phyloP scores from a whole-genome alignment of 2,113 vertebrate genomes.

The Aptenodytes patagonicus region DNA sequence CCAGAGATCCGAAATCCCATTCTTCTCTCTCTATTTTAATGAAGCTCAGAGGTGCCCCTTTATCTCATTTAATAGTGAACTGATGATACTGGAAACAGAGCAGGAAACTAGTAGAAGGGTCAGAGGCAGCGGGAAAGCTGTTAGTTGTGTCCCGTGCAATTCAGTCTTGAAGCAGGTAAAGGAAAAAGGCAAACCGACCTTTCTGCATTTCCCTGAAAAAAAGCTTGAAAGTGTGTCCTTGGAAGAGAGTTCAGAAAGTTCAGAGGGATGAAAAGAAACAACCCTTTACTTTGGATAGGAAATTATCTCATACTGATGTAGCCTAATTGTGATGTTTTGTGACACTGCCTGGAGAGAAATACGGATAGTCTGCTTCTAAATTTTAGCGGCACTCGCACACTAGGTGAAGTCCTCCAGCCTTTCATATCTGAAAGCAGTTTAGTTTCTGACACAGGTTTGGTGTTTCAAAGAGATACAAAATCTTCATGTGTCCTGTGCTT shows the following conservation, averaged over 20 bases:
- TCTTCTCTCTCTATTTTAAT: conserved; percentile 67
- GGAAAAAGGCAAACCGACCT: neutral
- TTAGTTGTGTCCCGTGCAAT: conserved; percentile 76
- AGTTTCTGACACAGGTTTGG: neutral
- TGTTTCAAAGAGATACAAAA: neutral
- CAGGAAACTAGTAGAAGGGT: conserved; percentile 46
- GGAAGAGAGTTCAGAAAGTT: neutral
- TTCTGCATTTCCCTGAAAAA: neutral
- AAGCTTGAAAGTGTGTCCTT: neutral
- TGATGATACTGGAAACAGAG: conserved; percentile 70
- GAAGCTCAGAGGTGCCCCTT: conserved; percentile 63
- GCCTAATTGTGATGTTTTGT: neutral
- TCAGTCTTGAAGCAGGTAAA: conserved; percentile 72
- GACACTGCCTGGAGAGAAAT: neutral
- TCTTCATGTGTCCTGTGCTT: neutral
- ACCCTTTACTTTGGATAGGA: neutral
- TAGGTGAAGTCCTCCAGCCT: neutral
- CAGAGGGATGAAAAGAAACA: neutral
- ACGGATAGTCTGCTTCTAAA: neutral
- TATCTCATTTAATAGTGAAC: conserved; percentile 67
- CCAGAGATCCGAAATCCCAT: conserved; percentile 64
- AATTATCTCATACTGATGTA: neutral
- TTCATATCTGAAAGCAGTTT: neutral
- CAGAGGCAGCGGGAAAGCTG: conserved; percentile 71
- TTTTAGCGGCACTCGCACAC: neutral